Evolutionary conservation across 2,113 vertebrate genomes (phyloP).

Genomic region (Colinus virginianus): DNA sequence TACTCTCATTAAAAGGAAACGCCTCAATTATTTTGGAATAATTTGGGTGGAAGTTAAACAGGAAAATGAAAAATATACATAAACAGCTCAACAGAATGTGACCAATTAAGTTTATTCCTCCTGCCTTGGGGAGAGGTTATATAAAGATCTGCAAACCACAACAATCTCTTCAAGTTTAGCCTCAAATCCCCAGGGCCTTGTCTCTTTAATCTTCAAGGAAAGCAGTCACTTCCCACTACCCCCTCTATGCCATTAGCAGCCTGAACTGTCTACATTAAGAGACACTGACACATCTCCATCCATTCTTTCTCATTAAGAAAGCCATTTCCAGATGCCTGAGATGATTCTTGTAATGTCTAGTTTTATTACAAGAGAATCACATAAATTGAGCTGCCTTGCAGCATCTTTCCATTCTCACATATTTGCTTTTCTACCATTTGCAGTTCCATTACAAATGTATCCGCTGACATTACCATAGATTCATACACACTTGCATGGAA

Average conservation of each 20-base stretch:
- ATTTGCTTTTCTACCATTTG: neutral
- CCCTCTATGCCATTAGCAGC: neutral
- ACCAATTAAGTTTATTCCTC: constrained; percentile 40
- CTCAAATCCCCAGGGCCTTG: neutral
- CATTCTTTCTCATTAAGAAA: constrained; percentile 37
- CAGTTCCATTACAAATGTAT: neutral
- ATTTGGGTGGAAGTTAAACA: constrained; percentile 18
- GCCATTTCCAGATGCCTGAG: constrained; percentile 33
- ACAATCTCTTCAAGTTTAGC: constrained; percentile 27
- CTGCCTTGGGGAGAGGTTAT: constrained; percentile 36
- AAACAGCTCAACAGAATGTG: neutral
- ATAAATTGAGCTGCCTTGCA: neutral
- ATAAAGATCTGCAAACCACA: constrained; percentile 57
- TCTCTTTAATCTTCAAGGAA: constrained; percentile 32
- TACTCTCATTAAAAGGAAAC: constrained; percentile 21
- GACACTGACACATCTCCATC: neutral
- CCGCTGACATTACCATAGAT: neutral
- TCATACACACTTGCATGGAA: neutral
- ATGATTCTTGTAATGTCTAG: neutral
- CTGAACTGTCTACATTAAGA: neutral
- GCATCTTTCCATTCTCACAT: neutral
- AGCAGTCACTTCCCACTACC: constrained; percentile 6
- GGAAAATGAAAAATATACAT: constrained; percentile 29
- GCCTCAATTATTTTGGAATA: neutral
- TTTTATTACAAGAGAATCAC: neutral